These are phyloP conservation scores for Hartigia nigra DNA, from an alignment of 2,888 invertebrate species.

Conservation along the genomic window DNA sequence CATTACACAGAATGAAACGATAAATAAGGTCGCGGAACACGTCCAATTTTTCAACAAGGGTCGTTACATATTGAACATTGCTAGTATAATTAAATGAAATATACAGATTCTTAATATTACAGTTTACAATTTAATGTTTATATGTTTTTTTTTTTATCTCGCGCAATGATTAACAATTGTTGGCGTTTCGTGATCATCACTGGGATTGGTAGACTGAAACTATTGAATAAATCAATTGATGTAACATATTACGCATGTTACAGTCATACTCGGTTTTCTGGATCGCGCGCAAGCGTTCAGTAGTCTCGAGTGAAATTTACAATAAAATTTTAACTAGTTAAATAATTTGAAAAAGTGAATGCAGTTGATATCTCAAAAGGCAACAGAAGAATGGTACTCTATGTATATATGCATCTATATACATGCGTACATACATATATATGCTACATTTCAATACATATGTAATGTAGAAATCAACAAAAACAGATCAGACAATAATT, in stretches of 20 bases:
- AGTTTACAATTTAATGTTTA: background rate
- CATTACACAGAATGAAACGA: background rate
- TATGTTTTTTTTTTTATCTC: background rate
- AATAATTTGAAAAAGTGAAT: background rate
- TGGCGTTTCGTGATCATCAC: background rate
- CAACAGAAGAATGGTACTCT: background rate
- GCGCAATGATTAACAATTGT: background rate
- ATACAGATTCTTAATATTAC: background rate
- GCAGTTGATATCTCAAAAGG: background rate
- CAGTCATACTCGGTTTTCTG: background rate
- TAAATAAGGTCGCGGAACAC: background rate
- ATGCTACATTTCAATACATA: background rate
- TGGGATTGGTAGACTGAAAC: background rate
- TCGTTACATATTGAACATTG: background rate
- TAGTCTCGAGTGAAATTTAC: too few relatives aligned
- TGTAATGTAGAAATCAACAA: background rate
- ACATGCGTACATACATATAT: background rate
- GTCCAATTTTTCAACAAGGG: background rate
- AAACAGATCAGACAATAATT: background rate
- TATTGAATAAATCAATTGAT: background rate
- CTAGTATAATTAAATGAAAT: background rate
- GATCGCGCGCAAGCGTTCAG: too few relatives aligned
- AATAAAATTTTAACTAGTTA: too few relatives aligned
- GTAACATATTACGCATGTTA: background rate
- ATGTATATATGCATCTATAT: background rate